Percentiles rank a stretch among this genome's conserved stretches.
phyloP scores from a whole-genome alignment of 2,113 vertebrate genomes.

The Takifugu bimaculatus region DNA sequence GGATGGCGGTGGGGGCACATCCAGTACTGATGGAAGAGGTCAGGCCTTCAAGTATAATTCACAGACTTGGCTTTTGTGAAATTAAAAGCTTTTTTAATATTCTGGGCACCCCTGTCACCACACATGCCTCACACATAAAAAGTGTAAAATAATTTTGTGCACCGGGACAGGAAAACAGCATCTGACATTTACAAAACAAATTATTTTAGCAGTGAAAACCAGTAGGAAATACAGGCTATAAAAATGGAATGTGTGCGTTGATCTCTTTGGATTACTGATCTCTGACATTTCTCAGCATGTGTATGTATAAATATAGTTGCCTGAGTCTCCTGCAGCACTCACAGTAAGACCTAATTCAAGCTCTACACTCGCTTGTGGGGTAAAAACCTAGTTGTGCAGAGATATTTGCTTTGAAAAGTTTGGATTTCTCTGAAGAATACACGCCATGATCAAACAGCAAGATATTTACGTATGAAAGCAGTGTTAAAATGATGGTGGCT shows the following conservation, averaged over 20 bases:
- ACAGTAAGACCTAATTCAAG: no score
- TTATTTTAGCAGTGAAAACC: not conserved
- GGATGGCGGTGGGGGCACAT: not conserved
- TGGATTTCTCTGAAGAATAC: no score
- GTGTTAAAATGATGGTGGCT: no score
- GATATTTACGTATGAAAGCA: no score
- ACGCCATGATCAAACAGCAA: no score
- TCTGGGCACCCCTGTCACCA: not conserved
- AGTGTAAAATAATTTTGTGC: not conserved
- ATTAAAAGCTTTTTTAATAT: no score
- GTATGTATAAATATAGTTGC: not conserved
- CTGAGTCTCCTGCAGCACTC: not conserved
- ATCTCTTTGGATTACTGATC: not conserved
- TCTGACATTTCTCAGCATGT: constrained; percentile 4
- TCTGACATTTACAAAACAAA: constrained; percentile 27
- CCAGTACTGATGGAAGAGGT: no score
- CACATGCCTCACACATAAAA: not conserved
- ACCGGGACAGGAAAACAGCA: constrained; percentile 3
- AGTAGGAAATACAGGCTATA: not conserved
- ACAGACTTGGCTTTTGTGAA: no score
- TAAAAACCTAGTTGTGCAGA: no score
- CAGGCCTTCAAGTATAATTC: no score
- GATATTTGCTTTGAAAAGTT: no score
- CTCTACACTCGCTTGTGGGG: no score
- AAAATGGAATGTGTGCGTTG: not conserved